phyloP scores from a whole-genome alignment of 2,888 invertebrate genomes.

The Lapara coniferarum region DNA sequence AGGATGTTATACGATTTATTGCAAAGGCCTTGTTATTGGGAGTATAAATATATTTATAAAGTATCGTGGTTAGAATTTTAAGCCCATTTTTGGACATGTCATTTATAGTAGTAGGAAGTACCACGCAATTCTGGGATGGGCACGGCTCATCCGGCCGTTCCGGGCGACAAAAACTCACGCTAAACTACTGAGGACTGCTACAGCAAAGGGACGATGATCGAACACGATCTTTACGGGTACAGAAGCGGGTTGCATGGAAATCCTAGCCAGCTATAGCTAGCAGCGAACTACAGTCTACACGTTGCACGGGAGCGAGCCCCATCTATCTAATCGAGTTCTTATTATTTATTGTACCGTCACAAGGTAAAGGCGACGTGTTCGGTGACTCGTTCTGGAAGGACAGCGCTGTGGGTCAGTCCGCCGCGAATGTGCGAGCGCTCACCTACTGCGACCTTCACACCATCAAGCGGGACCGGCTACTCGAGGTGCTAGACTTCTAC shows the following conservation, averaged over 20 bases:
- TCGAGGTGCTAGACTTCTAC: conserved; percentile 99
- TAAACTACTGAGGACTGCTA: too few relatives aligned
- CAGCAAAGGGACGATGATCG: background rate
- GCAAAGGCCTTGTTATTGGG: too few relatives aligned
- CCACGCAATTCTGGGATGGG: too few relatives aligned
- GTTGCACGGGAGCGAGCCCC: background rate
- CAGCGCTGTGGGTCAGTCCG: conserved; percentile 97
- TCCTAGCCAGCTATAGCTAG: background rate
- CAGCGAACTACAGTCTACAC: background rate
- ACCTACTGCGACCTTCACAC: conserved; percentile 99
- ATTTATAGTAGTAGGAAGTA: too few relatives aligned
- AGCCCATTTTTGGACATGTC: too few relatives aligned
- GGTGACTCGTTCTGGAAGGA: conserved; percentile 99
- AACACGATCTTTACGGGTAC: background rate
- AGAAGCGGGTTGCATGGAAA: background rate
- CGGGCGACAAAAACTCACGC: too few relatives aligned
- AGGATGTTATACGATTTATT: too few relatives aligned
- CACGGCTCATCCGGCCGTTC: too few relatives aligned
- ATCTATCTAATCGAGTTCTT: background rate
- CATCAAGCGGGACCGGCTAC: conserved; percentile 97
- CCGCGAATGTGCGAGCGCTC: conserved; percentile 98
- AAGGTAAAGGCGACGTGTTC: conserved; percentile 99
- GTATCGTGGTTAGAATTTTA: too few relatives aligned
- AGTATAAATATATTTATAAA: too few relatives aligned
- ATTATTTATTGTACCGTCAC: conserved; percentile 13